Base-by-base conservation (phyloP, 2,113 vertebrate genomes). In the Entelurus aequoreus region DNA sequence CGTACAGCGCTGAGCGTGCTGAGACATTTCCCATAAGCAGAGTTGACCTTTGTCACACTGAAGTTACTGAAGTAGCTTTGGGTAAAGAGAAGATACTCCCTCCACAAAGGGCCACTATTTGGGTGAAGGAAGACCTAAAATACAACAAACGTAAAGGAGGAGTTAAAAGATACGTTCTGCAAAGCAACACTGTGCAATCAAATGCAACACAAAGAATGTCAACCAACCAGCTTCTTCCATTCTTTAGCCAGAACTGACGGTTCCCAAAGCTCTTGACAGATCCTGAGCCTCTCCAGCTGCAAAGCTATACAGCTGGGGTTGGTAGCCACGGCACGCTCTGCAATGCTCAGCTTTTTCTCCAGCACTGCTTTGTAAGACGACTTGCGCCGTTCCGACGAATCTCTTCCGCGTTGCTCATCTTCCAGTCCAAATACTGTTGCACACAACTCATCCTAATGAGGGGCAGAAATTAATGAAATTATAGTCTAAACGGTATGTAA, bases 21-120 rank as follows among this genome's bases (percentile, higher is more conserved):
- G 68, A 99, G 85, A 86, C 95, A 96, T 71, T 97, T 98, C 21
- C 96, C 93, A 0, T 95, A 99, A 0, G 93, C 87, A 9, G 74
- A 68, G 67, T 91, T 93, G 57, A 98, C 91, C 83, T 93, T 96
- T 3, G 94, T 90, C 66, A 97, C 85, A 0, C 92, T 89, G 66
- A 98, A 98, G 16, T 91, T 95, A 80, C 94, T 96, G 80, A 97
- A 98, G 81, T 98, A 94, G 72, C 95, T 94, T 87, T 98, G 95
- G 66, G 89, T 93, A 76, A 96, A 98, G 6, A 93, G 77, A 42
- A 99, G 92, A 72, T 98, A 97, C 59, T 92, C 90, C 69, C 85
- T 91, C 97, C 95, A 99, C 58, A 99, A 75, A 12, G 84, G 78
- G 0, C 92, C 83, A n/a, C 94, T 92, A 78, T 98, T 98, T 71